These are phyloP conservation scores for Penaeus indicus DNA, from an alignment of 1,140 invertebrate genomes.

Conservation along the genomic window DNA sequence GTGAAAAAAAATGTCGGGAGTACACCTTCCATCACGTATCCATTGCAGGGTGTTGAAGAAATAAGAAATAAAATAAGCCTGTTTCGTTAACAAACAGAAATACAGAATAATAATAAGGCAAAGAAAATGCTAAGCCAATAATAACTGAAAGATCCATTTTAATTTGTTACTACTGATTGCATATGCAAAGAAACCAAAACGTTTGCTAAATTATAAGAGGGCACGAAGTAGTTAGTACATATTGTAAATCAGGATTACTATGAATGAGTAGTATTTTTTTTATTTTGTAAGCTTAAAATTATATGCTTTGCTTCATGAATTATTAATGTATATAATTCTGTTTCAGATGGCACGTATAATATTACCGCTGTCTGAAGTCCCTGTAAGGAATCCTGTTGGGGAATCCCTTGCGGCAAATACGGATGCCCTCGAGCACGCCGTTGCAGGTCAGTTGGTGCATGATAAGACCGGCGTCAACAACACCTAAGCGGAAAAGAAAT, in stretches of 20 bases:
- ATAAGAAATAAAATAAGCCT: not conserved
- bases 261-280: not conserved
- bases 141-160: not conserved
- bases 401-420: constrained; percentile 77
- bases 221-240: not conserved
- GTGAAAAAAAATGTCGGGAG: not conserved
- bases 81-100: too few species aligned
- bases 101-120: too few species aligned
- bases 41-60: not conserved
- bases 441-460: constrained; percentile 71
- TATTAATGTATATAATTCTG: not conserved
- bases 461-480: constrained; percentile 72
- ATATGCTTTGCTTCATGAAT: not conserved
- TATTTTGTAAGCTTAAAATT: not conserved
- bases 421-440: constrained; percentile 55
- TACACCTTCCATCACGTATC: not conserved
- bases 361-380: constrained; percentile 66
- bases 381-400: constrained; percentile 72
- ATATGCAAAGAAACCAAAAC: not conserved
- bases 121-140: too few species aligned
- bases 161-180: not conserved
- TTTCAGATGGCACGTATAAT: not conserved
- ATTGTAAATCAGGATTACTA: not conserved
- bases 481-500: constrained; percentile 44
- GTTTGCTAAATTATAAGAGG: not conserved